phyloP scores from a whole-genome alignment of 2,113 vertebrate species.

The Anoura caudifer region DNA sequence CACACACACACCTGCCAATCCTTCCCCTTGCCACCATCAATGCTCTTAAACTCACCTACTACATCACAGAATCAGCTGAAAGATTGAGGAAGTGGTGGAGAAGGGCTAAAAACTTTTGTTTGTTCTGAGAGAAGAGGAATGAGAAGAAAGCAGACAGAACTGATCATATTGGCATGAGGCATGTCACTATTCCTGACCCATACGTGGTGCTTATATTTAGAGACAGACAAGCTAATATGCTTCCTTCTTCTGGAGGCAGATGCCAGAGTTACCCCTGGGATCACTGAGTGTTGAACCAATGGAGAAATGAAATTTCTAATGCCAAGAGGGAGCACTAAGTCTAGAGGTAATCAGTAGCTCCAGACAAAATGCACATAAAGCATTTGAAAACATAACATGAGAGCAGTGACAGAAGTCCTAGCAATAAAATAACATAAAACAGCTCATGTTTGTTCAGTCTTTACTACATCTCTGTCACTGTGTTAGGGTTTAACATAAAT shows the following conservation, averaged over 20 bases:
- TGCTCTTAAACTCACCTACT: conserved; percentile 50
- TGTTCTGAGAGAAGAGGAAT: neutral
- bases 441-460: neutral
- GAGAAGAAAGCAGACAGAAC: neutral
- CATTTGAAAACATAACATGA: neutral
- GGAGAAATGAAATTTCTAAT: conserved; percentile 22
- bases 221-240: neutral
- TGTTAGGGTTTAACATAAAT: neutral
- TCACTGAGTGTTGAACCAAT: neutral
- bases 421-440: neutral
- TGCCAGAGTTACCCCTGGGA: conserved; percentile 35
- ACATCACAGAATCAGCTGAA: neutral
- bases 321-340: conserved; percentile 26
- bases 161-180: neutral
- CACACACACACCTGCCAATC: neutral
- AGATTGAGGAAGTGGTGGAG: neutral
- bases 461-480: neutral
- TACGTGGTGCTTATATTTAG: neutral
- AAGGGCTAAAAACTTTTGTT: neutral
- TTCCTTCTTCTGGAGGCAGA: neutral
- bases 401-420: neutral
- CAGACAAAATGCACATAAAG: neutral
- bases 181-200: neutral
- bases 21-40: neutral
- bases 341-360: neutral